Percentiles rank a stretch among this genome's conserved stretches.
phyloP scores from a whole-genome alignment of 2,888 invertebrate species.

The Parnassius apollo region DNA sequence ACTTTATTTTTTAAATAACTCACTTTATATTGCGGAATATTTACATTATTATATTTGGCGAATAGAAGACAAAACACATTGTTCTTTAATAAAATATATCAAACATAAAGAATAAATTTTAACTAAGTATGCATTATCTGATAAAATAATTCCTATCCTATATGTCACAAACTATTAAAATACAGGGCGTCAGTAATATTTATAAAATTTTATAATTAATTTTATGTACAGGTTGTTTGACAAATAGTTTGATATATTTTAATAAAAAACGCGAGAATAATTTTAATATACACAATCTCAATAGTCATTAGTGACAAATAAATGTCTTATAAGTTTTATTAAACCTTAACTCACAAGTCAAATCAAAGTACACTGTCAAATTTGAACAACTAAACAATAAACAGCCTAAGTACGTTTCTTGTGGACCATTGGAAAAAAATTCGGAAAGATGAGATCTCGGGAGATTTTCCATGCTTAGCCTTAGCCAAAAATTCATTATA shows the following conservation, averaged over 20 bases:
- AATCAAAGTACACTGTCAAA: background rate
- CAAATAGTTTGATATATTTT: constrained; percentile 26
- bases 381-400: constrained; percentile 7
- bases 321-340: constrained; percentile 4
- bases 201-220: constrained; percentile 20
- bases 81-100: constrained; percentile 20
- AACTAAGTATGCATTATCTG: constrained; percentile 1
- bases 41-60: constrained; percentile 59
- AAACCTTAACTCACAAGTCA: background rate
- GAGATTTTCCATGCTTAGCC: background rate
- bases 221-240: constrained; percentile 24
- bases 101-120: constrained; percentile 1
- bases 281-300: constrained; percentile 23
- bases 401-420: constrained; percentile 24
- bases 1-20: constrained; percentile 60
- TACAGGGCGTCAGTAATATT: constrained; percentile 13
- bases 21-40: constrained; percentile 53
- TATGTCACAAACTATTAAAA: constrained; percentile 18
- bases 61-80: constrained; percentile 19
- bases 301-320: constrained; percentile 2
- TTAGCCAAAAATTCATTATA: too few relatives aligned
- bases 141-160: constrained; percentile 19
- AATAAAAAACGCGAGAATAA: constrained; percentile 20
- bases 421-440: constrained; percentile 22
- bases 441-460: constrained; percentile 26